A percentile compares a stretch with the other conserved stretches of the same genome.
phyloP scores from a whole-genome alignment of 2,888 invertebrate genomes.

The Chloromyia formosa region DNA sequence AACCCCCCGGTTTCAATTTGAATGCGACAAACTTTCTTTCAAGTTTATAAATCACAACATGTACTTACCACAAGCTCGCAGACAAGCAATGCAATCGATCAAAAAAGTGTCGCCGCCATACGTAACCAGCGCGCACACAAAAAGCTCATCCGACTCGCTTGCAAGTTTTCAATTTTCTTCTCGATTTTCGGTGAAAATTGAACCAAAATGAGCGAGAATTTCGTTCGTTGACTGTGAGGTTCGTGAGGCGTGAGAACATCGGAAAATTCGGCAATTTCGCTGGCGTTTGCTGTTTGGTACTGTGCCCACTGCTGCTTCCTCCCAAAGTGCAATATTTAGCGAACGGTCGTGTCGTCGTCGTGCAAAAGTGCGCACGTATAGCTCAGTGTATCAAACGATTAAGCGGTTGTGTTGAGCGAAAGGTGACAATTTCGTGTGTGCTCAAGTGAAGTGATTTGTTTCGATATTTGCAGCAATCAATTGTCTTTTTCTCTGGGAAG shows the following conservation, averaged over 20 bases:
- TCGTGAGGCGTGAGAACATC: background rate
- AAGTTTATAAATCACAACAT: too few relatives aligned
- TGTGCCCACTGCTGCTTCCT: background rate
- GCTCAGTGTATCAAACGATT: background rate
- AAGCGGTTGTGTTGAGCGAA: background rate
- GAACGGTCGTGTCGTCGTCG: background rate
- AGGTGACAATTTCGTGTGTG: background rate
- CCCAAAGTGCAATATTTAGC: background rate
- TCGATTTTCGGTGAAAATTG: conserved; percentile 30
- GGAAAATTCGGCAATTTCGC: background rate
- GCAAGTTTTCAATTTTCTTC: background rate
- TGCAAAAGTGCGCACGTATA: background rate
- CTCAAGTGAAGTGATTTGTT: background rate
- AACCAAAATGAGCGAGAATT: conserved; percentile 16
- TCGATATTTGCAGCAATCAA: background rate
- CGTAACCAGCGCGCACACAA: background rate
- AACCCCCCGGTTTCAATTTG: too few relatives aligned
- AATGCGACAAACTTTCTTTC: too few relatives aligned
- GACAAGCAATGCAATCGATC: background rate
- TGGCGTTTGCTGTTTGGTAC: too few relatives aligned
- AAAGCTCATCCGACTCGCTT: background rate
- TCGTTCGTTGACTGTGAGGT: conserved; percentile 1
- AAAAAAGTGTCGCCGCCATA: background rate
- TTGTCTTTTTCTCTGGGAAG: background rate
- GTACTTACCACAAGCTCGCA: conserved; percentile 1